phyloP scores from a whole-genome alignment of 2,797 vertebrate genomes.

The Margarornis squamiger region DNA sequence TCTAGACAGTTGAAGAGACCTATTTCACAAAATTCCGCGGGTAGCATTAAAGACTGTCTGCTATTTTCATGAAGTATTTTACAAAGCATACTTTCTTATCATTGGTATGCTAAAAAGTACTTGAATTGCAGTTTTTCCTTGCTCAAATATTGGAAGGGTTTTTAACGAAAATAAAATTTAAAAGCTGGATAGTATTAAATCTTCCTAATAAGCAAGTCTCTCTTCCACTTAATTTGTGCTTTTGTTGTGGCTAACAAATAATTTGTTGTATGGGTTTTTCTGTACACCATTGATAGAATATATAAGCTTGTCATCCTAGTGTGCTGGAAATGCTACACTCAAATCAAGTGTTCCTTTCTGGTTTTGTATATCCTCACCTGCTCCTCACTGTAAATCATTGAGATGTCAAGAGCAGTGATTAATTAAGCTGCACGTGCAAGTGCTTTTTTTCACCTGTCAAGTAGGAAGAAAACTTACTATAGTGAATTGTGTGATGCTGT shows the following conservation, averaged over 20 bases:
- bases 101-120: not conserved
- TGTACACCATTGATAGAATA: constrained; percentile 76
- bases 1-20: not conserved
- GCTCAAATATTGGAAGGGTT: not conserved
- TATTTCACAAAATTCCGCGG: not conserved
- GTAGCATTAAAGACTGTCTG: not conserved
- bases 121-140: not conserved
- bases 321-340: constrained; percentile 76
- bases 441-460: constrained; percentile 89
- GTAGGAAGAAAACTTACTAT: constrained; percentile 71
- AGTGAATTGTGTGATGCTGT: constrained; percentile 66
- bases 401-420: constrained; percentile 88
- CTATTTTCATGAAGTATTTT: not conserved
- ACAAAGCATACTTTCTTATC: not conserved
- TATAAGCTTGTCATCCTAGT: constrained; percentile 85
- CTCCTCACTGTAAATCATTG: constrained; percentile 91
- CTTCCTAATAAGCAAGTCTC: constrained; percentile 67
- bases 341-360: constrained; percentile 76
- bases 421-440: constrained; percentile 90
- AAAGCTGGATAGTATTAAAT: constrained; percentile 67
- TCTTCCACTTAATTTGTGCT: constrained; percentile 74
- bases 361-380: constrained; percentile 93
- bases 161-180: not conserved
- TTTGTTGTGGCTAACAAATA: constrained; percentile 78
- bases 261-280: constrained; percentile 71